Base-by-base conservation (phyloP, 1,140 invertebrate genomes). In the Globodera ellingtonae region DNA sequence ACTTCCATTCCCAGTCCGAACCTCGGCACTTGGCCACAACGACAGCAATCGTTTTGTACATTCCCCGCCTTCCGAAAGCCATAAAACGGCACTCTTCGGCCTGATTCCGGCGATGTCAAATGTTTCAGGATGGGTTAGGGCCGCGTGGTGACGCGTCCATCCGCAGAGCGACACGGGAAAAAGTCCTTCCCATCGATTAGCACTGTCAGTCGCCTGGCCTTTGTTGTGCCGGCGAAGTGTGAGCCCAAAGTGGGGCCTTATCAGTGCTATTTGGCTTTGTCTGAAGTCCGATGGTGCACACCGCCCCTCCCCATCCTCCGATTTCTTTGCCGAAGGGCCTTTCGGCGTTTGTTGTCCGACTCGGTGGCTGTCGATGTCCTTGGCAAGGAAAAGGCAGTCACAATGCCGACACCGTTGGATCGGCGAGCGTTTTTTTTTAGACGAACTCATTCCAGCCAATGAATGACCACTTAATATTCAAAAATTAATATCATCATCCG, bases 1-100 rank as follows among this genome's bases (percentile, higher is more conserved):
- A 35, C 35, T 35, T 35, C 35, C 35, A 35, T 35, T 35, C 2
- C 13, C 56, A 56, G 6, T 56, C 4, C 18, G 10, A 44, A 79
- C 78, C 71, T 79, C 78, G n/a, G n/a, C 44, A 59, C 71, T 73
- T 8, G 78, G 78, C 78, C 78, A 79, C 9, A 79, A 44, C 21
- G 24, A 44, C 13, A 75, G 65, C 4, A 76, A 15, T 46, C 7
- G 1, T 8, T n/a, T 8, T 15, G 15, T 48, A 46, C 18, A 59
- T 76, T 47, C 21, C 8, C 65, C 75, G 67, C 50, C n/a, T 15
- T 69, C 59, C 35, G 62, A 15, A 24, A 75, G 44, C 18, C n/a
- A n/a, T n/a, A 72, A 8, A 73, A 79, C 21, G 18, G 71, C 78
- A 75, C 78, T 79, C 59, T 71, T 71, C 0, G 78, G 50, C 18